phyloP scores from a whole-genome alignment of 2,797 vertebrate genomes.

The Helicolenus hilgendorfi region DNA sequence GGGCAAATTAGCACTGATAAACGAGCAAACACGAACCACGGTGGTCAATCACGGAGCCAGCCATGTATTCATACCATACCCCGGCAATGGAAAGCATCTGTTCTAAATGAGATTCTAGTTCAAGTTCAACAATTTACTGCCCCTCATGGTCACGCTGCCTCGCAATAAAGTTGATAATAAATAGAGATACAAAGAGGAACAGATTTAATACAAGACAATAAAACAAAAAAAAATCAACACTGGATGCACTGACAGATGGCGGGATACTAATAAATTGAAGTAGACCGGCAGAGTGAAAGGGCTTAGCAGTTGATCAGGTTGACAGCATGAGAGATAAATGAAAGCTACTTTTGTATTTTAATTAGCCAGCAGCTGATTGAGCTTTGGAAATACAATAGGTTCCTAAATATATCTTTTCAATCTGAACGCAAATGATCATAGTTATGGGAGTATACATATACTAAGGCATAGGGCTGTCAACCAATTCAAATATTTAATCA shows the following conservation, averaged over 20 bases:
- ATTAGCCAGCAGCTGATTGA: background rate
- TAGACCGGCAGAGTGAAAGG: background rate
- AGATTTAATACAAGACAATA: background rate
- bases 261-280: background rate
- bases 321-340: background rate
- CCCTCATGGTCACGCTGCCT: conserved; percentile 10
- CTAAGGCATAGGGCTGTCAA: no score
- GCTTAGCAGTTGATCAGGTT: background rate
- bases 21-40: conserved; percentile 74
- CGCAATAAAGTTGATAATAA: conserved; percentile 15
- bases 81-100: conserved; percentile 69
- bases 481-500: no score
- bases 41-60: conserved; percentile 78
- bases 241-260: conserved; percentile 9
- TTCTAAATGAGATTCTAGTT: conserved; percentile 54
- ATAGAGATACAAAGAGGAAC: conserved; percentile 5
- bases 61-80: conserved; percentile 55
- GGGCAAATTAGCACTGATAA: conserved; percentile 84
- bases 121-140: conserved; percentile 52
- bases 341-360: background rate
- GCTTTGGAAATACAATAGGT: background rate
- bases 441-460: background rate
- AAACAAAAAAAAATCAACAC: conserved; percentile 2
- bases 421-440: background rate
- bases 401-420: background rate